These are phyloP conservation scores for Siphamia tubifer DNA, from an alignment of 2,113 vertebrate species.

Conservation along the genomic window DNA sequence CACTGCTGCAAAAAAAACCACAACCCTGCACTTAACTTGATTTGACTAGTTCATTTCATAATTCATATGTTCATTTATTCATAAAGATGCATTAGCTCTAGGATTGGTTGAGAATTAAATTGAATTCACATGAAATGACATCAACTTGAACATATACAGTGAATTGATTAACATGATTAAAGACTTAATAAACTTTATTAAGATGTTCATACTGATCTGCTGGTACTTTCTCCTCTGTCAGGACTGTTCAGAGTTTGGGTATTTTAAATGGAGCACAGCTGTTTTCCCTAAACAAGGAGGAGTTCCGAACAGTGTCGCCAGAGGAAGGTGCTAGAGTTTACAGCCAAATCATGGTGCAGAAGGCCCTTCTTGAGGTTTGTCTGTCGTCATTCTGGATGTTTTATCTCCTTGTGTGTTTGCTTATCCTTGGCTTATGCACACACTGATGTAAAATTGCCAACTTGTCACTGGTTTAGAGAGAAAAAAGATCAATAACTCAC, in stretches of 20 bases:
- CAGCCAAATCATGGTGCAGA: constrained; percentile 86
- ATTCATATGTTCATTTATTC: too few relatives aligned
- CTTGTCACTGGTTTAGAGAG: constrained; percentile 18
- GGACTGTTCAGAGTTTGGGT: constrained; percentile 71
- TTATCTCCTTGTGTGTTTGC: constrained; percentile 37
- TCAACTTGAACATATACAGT: too few relatives aligned
- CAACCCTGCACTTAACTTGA: neutral
- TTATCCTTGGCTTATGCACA: constrained; percentile 38
- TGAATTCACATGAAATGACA: too few relatives aligned
- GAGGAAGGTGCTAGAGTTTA: constrained; percentile 78
- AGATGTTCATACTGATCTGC: neutral
- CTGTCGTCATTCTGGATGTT: neutral
- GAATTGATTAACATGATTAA: too few relatives aligned
- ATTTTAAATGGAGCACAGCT: constrained; percentile 77
- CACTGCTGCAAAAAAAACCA: neutral
- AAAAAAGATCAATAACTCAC: neutral
- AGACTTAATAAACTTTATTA: too few relatives aligned
- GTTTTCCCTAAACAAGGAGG: constrained; percentile 77
- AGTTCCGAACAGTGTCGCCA: constrained; percentile 68
- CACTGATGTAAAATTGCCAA: neutral
- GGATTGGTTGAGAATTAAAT: too few relatives aligned
- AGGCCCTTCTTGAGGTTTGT: constrained; percentile 81
- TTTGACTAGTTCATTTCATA: too few relatives aligned
- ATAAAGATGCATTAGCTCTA: too few relatives aligned
- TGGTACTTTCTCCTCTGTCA: constrained; percentile 21